These are phyloP conservation scores for Brachyistius frenatus DNA, from an alignment of 2,113 vertebrate genomes.

Conservation along the genomic window DNA sequence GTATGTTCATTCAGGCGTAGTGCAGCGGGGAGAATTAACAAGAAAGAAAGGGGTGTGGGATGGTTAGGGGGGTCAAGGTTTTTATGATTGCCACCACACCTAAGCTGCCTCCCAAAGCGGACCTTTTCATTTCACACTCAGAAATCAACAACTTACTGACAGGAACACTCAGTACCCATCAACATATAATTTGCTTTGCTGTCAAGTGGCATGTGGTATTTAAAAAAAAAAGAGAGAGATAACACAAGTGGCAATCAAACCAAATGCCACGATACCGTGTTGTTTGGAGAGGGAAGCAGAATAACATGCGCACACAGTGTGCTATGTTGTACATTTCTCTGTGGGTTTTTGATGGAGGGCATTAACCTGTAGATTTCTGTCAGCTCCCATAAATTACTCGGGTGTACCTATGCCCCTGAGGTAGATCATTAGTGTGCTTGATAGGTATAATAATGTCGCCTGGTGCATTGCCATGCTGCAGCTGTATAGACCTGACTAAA, in stretches of 20 bases:
- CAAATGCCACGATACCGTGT: conserved; percentile 16
- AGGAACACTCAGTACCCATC: conserved; percentile 51
- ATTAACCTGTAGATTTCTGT: conserved; percentile 76
- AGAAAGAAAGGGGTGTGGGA: not conserved
- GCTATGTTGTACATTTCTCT: conserved; percentile 47
- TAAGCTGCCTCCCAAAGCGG: conserved; percentile 45
- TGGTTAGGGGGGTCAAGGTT: not conserved
- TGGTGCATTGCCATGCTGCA: conserved; percentile 55
- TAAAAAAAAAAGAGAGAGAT: not conserved
- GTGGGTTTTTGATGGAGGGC: conserved; percentile 66
- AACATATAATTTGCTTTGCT: conserved; percentile 65
- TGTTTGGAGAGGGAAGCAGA: conserved; percentile 31
- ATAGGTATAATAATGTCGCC: conserved; percentile 73
- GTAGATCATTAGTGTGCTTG: conserved; percentile 78
- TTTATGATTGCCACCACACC: conserved; percentile 56
- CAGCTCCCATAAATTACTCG: conserved; percentile 69
- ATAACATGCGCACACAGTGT: conserved; percentile 33
- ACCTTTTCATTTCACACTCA: conserved; percentile 55
- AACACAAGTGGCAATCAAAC: conserved; percentile 49
- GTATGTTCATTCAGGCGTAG: conserved; percentile 72
- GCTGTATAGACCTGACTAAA: conserved; percentile 61
- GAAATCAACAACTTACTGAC: conserved; percentile 47
- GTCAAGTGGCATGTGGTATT: conserved; percentile 60
- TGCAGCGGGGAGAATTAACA: conserved; percentile 71
- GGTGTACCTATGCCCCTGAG: conserved; percentile 69